Base-by-base conservation (phyloP, 1,140 invertebrate genomes). In the Hesperophylax magnus region DNA sequence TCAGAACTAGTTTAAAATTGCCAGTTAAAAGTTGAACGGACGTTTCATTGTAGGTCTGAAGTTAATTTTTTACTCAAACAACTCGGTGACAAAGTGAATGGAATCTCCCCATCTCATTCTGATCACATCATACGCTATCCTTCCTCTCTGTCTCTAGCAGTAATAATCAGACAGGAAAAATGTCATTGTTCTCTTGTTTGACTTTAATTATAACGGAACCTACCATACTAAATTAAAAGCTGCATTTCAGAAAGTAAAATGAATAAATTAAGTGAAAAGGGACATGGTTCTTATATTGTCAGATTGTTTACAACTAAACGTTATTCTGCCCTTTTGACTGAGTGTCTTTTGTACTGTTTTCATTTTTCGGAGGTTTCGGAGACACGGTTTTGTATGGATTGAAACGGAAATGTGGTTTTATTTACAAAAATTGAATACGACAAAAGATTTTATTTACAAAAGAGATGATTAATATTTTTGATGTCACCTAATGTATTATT, bases 11-110 rank as follows among this genome's bases (percentile, higher is more conserved):
- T 61, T 61, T 6, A 22, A 61, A 24, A 18, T 24, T 15, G 18
- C 14, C 20, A 47, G 3, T 20, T 69, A 14, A 34, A 69, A 69
- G 31, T 53, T 9, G 39, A 72, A 52, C 69, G 17, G 20, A 72
- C 69, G 69, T 72, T 47, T 47, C 18, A 72, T 7, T 20, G 4
- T 47, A 47, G 15, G 71, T 79, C 65, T 27, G 60, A 79, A 74
- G 56, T 79, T 31, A 79, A 72, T 79, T 79, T 79, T n/a, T 79
- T 79, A 75, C 72, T 79, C 69, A 74, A 79, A 79, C 69, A 72
- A 34, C 54, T n/a, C 39, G 31, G 69, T 74, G 24, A 78, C 47
- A 52, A 53, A 71, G n/a, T 52, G 67, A 71, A 71, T 71, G 39
- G 34, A 11, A 47, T 47, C 67, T 8, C 5, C 14, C 4, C 39